Conservation (phyloP, 2,888 invertebrate genomes). For the Tubiluchus corallicola region DNA sequence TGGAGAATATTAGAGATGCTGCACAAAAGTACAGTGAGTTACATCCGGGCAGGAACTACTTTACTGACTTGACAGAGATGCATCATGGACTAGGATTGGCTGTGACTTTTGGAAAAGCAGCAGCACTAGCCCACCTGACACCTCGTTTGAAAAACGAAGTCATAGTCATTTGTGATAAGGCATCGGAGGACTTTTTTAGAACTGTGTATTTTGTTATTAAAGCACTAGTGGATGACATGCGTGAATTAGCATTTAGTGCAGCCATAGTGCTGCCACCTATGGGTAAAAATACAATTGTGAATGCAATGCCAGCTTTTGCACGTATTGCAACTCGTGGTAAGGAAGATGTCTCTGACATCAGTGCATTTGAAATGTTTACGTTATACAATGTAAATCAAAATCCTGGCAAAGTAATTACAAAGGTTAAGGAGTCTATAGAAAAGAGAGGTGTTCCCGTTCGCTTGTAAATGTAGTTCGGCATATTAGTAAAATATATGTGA, state of each 20-base stretch:
- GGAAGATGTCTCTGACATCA: constrained; percentile 27
- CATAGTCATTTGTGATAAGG: constrained; percentile 23
- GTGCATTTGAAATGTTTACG: constrained; percentile 30
- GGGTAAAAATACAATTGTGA: constrained; percentile 13
- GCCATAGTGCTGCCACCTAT: constrained; percentile 25
- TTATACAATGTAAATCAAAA: constrained; percentile 24
- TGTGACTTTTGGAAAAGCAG: constrained; percentile 21
- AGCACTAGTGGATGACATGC: constrained; percentile 24
- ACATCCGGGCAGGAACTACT: constrained; percentile 21
- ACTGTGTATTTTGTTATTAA: constrained; percentile 23
- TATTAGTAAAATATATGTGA: too few relatives aligned
- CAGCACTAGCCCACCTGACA: constrained; percentile 27
- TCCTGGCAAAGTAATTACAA: not conserved
- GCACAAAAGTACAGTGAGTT: constrained; percentile 22
- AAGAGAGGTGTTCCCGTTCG: not conserved
- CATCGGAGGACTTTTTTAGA: constrained; percentile 23
- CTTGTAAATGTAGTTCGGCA: too few relatives aligned
- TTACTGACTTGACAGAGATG: constrained; percentile 25
- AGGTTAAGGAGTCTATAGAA: not conserved
- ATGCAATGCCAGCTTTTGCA: constrained; percentile 27
- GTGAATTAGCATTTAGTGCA: constrained; percentile 22
- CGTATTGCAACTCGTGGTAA: constrained; percentile 28
- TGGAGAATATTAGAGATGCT: constrained; percentile 24
- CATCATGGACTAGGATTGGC: constrained; percentile 27
- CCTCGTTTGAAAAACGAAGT: constrained; percentile 31